These are phyloP conservation scores for Calameuta idolon DNA, from an alignment of 2,888 invertebrate species.

Conservation along the genomic window DNA sequence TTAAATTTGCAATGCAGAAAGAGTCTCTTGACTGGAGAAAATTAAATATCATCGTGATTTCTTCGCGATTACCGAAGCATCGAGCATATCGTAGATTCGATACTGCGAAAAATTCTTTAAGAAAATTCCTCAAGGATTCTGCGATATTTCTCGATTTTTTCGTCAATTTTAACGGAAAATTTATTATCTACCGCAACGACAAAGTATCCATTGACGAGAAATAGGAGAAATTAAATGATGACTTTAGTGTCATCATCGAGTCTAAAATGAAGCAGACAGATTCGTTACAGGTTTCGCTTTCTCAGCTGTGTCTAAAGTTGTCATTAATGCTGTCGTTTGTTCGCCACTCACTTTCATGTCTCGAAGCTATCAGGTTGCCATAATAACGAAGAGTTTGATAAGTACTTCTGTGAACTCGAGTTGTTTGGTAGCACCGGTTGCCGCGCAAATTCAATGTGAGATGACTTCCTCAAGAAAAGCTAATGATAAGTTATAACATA, in stretches of 20 bases:
- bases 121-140: neutral
- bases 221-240: neutral
- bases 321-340: conserved; percentile 46
- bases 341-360: conserved; percentile 57
- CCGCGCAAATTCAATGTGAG: neutral
- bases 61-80: neutral
- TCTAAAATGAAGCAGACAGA: neutral
- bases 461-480: neutral
- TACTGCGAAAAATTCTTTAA: neutral
- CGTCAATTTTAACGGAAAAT: too few relatives aligned
- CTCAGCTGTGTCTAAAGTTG: conserved; percentile 34
- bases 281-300: conserved; percentile 19
- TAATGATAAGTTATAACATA: neutral
- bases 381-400: conserved; percentile 31
- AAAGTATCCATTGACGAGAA: neutral
- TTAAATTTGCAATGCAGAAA: neutral
- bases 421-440: neutral
- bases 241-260: neutral
- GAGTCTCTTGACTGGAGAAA: neutral
- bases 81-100: neutral
- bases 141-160: neutral
- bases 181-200: too few relatives aligned
- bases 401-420: neutral
- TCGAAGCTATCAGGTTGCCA: conserved; percentile 35
- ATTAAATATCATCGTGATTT: neutral